A percentile compares a stretch with the other conserved stretches of the same genome.
Conservation (phyloP, 2,113 vertebrate species). For the Dipodomys spectabilis region DNA sequence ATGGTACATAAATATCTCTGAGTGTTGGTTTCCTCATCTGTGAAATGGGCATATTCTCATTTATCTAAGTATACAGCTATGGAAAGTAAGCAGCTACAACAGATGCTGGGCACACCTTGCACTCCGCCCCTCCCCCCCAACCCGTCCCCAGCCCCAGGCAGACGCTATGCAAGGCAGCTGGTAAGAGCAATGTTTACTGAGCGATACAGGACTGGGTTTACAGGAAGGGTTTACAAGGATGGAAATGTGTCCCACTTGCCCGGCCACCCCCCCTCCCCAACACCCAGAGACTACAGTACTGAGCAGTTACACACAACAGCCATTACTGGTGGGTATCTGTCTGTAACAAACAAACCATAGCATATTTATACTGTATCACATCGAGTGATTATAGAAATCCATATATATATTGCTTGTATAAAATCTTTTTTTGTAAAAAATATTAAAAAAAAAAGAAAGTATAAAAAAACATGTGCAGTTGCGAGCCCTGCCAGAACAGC, state of each 20-base stretch:
- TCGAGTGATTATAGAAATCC: slow-evolving; percentile 96
- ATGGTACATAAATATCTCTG: not conserved
- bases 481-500: slow-evolving; percentile 92
- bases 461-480: slow-evolving; percentile 91
- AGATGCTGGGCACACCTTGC: not conserved
- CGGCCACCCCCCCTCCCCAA: slow-evolving; percentile 56
- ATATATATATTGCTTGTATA: slow-evolving; percentile 96
- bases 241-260: slow-evolving; percentile 79
- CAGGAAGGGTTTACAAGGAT: slow-evolving; percentile 88
- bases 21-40: not conserved
- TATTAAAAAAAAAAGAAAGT: slow-evolving; percentile 85
- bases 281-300: slow-evolving; percentile 81
- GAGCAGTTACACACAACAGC: slow-evolving; percentile 86
- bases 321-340: slow-evolving; percentile 88
- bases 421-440: slow-evolving; percentile 91
- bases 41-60: not conserved
- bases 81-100: not conserved
- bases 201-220: slow-evolving; percentile 87
- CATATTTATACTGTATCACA: slow-evolving; percentile 91
- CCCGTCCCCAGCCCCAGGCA: slow-evolving; percentile 32
- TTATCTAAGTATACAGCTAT: not conserved
- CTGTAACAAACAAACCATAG: slow-evolving; percentile 92
- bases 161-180: slow-evolving; percentile 76
- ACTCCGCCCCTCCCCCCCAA: not conserved
- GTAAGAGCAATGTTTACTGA: slow-evolving; percentile 89